Base-by-base conservation (phyloP, 1,140 invertebrate species). In the Papilio xuthus region DNA sequence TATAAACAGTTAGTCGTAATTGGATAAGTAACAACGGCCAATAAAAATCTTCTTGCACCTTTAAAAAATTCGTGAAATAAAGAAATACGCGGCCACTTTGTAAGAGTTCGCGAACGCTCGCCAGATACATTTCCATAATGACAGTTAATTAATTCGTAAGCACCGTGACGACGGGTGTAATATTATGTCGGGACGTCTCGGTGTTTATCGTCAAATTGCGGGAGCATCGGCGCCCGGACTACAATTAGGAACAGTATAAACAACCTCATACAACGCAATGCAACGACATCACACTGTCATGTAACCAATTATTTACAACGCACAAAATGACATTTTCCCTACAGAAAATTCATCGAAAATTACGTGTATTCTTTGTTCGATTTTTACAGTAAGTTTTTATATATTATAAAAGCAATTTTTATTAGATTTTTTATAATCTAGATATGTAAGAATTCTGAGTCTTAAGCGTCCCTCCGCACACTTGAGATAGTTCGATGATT, bases 71-170 rank as follows among this genome's bases (percentile, higher is more conserved):
- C 70, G 42, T 47, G 70, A 72, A 72, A 72, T 72, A 72, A 72
- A 44, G 70, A 72, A 72, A 72, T 72, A 41, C 42, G 20, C 37
- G 37, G 37, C 70, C 70, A 72, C 70, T 72, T 72, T 72, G 70
- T 72, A 72, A 72, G 71, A 41, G n/a, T 10, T 71, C 41, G 71
- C 20, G 15, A 73, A 73, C 71, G 71, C 20, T 47, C 71, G 32
- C 53, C 50, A 60, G 74, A 78, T 78, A 83, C 81, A 89, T 88
- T 89, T 87, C 78, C 84, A 88, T 89, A 82, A 89, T 88, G 85
- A 84, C 85, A 70, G 79, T 69, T 85, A 85, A 87, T 89, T 88
- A 88, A 83, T 84, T 80, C 73, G 75, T 81, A 85, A 86, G 75
- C 63, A 84, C 84, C 86, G 86, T 89, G 85, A 89, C 86, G 83